Percentiles rank a stretch among this genome's conserved stretches.
Conservation (phyloP, 2,888 invertebrate species). For the Atherix ibis region DNA sequence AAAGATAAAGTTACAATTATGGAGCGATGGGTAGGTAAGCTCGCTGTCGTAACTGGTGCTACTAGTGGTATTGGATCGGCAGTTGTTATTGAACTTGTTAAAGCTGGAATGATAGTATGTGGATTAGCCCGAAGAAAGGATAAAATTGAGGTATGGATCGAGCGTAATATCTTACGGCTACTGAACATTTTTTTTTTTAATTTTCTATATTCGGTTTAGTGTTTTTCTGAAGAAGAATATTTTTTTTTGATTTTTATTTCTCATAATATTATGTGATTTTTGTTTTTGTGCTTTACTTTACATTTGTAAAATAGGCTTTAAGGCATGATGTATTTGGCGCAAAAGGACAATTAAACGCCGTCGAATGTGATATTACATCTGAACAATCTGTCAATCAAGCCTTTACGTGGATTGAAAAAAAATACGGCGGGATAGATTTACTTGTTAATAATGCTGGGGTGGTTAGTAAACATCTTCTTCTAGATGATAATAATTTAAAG, state of each 20-base stretch:
- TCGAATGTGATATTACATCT: conserved; percentile 19
- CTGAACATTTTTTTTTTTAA: too few species aligned
- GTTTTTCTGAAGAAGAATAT: too few species aligned
- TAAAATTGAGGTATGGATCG: conserved; percentile 18
- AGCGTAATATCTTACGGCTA: too few species aligned
- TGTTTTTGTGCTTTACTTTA: too few species aligned
- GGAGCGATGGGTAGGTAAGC: conserved; percentile 16
- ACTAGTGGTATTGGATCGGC: conserved; percentile 16
- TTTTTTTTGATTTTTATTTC: too few species aligned
- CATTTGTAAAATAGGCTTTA: too few species aligned
- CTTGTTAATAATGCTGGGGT: conserved; percentile 18
- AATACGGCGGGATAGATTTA: conserved; percentile 18
- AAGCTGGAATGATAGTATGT: conserved; percentile 17
- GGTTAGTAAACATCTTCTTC: conserved; percentile 15
- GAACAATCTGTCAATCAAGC: conserved; percentile 16
- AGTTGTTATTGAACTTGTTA: conserved; percentile 15
- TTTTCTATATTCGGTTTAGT: too few species aligned
- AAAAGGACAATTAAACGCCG: conserved; percentile 18
- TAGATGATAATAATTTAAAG: conserved; percentile 21
- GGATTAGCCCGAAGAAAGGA: conserved; percentile 17
- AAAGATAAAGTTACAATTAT: too few species aligned
- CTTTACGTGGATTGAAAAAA: conserved; percentile 19
- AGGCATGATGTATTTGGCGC: conserved; percentile 16
- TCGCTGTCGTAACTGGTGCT: conserved; percentile 17
- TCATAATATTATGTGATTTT: too few species aligned